A percentile compares a stretch with the other conserved stretches of the same genome.
Conservation (phyloP, 92 coral and sea anemone genomes). For the Chrysogorgia sp. region DNA sequence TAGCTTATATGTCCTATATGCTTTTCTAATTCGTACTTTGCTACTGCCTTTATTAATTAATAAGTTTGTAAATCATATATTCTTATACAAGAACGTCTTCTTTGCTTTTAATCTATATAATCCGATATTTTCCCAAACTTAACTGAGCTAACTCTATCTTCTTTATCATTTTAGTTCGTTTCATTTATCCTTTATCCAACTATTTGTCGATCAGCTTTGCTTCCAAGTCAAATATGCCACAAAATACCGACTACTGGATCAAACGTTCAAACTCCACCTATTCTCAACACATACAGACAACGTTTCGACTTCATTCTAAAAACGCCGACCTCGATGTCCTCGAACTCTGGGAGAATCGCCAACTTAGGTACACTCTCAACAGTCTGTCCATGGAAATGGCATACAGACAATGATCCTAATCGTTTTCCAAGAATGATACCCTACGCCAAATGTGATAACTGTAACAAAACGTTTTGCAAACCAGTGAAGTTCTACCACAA, state of each 20-base stretch:
- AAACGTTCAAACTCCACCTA: neutral
- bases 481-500: neutral
- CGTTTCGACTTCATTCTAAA: neutral
- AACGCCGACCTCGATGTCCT: neutral
- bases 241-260: neutral
- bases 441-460: neutral
- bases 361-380: neutral
- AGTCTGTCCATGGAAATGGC: conserved; percentile 17
- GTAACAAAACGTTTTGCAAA: neutral
- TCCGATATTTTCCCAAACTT: too few relatives aligned
- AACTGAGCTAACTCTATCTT: neutral
- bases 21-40: too few relatives aligned
- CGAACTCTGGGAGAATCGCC: neutral
- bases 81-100: too few relatives aligned
- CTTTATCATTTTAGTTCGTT: neutral
- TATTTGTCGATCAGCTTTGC: neutral
- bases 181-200: neutral
- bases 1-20: too few relatives aligned
- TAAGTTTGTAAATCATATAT: too few relatives aligned
- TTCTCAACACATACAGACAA: neutral
- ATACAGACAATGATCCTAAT: neutral
- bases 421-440: neutral
- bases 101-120: too few relatives aligned
- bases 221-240: too few relatives aligned
- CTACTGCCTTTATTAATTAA: too few relatives aligned